Conservation (phyloP, 2,797 vertebrate species). For the Mus minutoides region DNA sequence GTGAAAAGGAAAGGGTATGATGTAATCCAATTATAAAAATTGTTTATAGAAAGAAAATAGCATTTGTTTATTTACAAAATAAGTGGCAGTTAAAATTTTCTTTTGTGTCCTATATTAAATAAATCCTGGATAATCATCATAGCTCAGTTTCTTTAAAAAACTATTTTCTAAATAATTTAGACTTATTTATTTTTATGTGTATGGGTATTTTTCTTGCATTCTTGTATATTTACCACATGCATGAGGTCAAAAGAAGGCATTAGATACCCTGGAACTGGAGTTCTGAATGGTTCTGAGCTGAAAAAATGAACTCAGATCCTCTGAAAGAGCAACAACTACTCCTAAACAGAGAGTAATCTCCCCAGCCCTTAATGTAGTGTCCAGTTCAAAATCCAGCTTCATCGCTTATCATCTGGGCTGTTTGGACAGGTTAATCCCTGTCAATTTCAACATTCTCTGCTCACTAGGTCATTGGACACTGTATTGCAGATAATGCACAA, state of each 20-base stretch:
- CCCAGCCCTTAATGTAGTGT: neutral
- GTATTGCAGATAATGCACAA: neutral
- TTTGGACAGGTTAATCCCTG: neutral
- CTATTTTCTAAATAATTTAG: neutral
- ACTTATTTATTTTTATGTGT: neutral
- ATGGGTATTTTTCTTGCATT: neutral
- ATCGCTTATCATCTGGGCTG: neutral
- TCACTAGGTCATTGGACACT: neutral
- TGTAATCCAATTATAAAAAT: neutral
- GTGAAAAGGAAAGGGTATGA: neutral
- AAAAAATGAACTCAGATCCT: neutral
- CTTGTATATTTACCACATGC: neutral
- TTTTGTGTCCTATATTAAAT: neutral
- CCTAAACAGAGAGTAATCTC: neutral
- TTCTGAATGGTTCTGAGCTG: too few species aligned
- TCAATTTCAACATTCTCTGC: slow-evolving; percentile 16
- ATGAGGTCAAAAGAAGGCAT: neutral
- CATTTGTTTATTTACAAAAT: neutral
- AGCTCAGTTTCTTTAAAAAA: neutral
- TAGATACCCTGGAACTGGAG: neutral
- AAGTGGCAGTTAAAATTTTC: neutral
- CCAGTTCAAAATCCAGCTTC: neutral
- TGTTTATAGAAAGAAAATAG: neutral
- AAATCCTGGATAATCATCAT: neutral
- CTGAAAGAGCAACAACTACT: neutral